Evolutionary conservation across 2,888 invertebrate species (phyloP).

Genomic region (Caenorhabditis sp.): DNA sequence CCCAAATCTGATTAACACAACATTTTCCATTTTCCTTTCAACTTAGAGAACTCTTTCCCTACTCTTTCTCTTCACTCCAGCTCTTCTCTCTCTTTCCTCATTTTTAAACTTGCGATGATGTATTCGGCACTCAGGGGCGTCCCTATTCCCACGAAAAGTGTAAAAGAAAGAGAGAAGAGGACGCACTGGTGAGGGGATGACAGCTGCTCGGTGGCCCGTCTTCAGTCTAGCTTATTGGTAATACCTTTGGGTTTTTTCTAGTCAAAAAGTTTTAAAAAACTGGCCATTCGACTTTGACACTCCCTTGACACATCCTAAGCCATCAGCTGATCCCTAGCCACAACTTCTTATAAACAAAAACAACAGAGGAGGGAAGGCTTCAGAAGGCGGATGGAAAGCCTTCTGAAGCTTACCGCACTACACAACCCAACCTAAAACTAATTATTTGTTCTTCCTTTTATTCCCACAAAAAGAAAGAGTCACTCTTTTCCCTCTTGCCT

Average conservation of each 20-base stretch:
- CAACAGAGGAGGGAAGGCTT: conserved; percentile 18
- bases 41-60: conserved; percentile 8
- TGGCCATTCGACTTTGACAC: neutral
- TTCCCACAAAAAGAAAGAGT: conserved; percentile 20
- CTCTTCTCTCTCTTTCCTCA: neutral
- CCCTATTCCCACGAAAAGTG: conserved; percentile 49
- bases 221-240: conserved; percentile 11
- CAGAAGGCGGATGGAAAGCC: conserved; percentile 15
- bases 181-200: conserved; percentile 22
- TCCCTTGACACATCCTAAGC: neutral
- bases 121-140: conserved; percentile 17
- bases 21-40: conserved; percentile 9
- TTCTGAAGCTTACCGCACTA: conserved; percentile 6
- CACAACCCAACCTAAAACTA: conserved; percentile 42
- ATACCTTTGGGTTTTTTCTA: neutral
- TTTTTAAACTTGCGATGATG: conserved; percentile 15
- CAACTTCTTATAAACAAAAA: neutral
- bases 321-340: neutral
- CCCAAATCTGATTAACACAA: conserved; percentile 48
- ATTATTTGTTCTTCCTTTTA: conserved; percentile 47
- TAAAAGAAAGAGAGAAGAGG: conserved; percentile 36
- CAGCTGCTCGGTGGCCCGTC: conserved; percentile 40
- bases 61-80: no score
- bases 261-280: neutral
- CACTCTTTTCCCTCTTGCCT: conserved; percentile 3